Base-by-base conservation (phyloP, 1,140 invertebrate species). In the Drosophila serrata region DNA sequence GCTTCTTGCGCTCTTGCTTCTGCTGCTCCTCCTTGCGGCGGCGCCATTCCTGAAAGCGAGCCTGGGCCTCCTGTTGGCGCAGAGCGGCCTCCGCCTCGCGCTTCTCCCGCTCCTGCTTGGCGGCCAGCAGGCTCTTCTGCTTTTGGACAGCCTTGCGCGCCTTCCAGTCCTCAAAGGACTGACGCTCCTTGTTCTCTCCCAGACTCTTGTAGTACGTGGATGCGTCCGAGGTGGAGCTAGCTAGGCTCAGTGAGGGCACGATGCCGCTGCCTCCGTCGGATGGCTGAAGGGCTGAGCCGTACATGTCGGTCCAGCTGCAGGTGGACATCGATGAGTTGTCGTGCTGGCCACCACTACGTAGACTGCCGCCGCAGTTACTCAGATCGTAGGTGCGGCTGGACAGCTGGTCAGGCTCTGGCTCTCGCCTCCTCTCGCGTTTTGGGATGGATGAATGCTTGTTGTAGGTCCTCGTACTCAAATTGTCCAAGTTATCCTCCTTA, bases 271-370 rank as follows among this genome's bases (percentile, higher is more conserved):
- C 60, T 13, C 75, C 72, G 45, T 78, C 80, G 1, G 79, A 48
- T 0, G 33, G 49, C 43, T 87, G 43, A 11, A 86, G 24, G 7
- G 75, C 79, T n/a, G n/a, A n/a, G 0, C 49, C 63, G 19, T 87
- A 86, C 82, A 82, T 82, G 4, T 73, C 77, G 0, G 67, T 62
- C 84, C 84, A 88, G 49, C 85, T 88, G 37, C 80, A 84, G 3
- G 67, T 69, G 27, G 84, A 87, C 4, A 61, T 45, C n/a, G 84
- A 88, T 11, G 76, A 73, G 45, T 45, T 42, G 15, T 80, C 72
- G 5, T 64, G 48, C 12, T 45, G 33, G 6, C 57, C 49, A 27
- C 13, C 45, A 9, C 22, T 46, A 0, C 63, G 12, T 1, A 29
- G 37, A 8, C 74, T 69, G 6, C 62, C 42, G 8, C 35, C 35